Base-by-base conservation (phyloP, 2,888 invertebrate species). In the Leucophenga maculata region DNA sequence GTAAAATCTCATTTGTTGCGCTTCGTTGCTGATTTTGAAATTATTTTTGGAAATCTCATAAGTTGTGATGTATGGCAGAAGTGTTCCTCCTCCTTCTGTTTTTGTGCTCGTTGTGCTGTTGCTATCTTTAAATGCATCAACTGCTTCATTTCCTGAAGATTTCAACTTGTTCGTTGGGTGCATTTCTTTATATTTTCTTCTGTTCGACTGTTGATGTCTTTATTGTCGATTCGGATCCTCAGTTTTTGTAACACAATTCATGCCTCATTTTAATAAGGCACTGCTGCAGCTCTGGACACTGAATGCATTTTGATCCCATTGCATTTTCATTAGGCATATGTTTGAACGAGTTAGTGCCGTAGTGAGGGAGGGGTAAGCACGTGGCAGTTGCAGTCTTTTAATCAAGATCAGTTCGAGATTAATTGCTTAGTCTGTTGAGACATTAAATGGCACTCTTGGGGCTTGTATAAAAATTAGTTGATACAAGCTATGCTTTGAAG, bases 21-120 rank as follows among this genome's bases (percentile, higher is more conserved):
- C 83, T 79, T 79, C 78, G 76, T 82, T 80, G 84, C 80, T 80
- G 76, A 80, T 84, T 84, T 80, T 84, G 76, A 82, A 82, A 84
- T 80, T 81, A 81, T 81, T 84, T 81, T 84, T 80, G 80, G 84
- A 84, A 77, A 80, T 77, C 78, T 77, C 72, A 82, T 78, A 82
- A 74, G 73, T 50, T 77, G 75, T 77, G 73, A 69, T 73, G 75
- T 13, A n/a, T n/a, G 1, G n/a, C 16, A 16, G 50, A n/a, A 8
- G 1, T 71, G 71, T 74, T 69, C 22, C 71, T 48, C 52, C 57
- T 39, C n/a, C 60, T 39, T n/a, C 6, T 1, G 14, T 18, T 50
- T n/a, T 50, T 50, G 50, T 18, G 55, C 67, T 66, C 9, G 39
- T n/a, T 55, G n/a, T n/a, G n/a, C n/a, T 55, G 66, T 39, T 26